These are phyloP conservation scores for Notocelia uddmanniana DNA, from an alignment of 2,888 invertebrate genomes.

Conservation along the genomic window DNA sequence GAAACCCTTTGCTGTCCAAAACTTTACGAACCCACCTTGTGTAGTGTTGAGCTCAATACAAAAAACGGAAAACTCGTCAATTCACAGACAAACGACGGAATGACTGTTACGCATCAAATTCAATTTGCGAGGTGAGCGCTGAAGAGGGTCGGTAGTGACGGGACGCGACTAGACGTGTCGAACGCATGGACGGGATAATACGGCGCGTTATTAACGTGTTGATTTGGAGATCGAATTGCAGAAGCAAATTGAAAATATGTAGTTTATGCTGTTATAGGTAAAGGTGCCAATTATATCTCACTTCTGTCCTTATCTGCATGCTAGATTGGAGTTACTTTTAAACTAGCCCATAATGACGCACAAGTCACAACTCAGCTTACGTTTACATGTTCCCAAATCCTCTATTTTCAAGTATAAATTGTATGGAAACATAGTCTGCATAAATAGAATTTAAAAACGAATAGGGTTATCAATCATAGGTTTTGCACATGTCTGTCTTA, in stretches of 20 bases:
- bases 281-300: not conserved
- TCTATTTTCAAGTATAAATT: too few relatives aligned
- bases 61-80: conserved; percentile 42
- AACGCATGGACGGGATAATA: conserved; percentile 19
- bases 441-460: too few relatives aligned
- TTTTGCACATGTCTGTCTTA: too few relatives aligned
- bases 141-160: conserved; percentile 70
- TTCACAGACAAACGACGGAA: conserved; percentile 69
- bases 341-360: too few relatives aligned
- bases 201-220: conserved; percentile 23
- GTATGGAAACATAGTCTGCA: too few relatives aligned
- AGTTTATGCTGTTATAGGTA: not conserved
- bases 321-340: too few relatives aligned
- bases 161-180: conserved; percentile 23
- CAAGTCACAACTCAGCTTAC: not conserved
- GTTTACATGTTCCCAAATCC: not conserved
- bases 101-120: conserved; percentile 81
- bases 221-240: conserved; percentile 5
- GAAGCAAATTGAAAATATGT: not conserved
- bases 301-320: not conserved
- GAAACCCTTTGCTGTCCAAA: not conserved
- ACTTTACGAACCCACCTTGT: not conserved
- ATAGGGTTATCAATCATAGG: too few relatives aligned
- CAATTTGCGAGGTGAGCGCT: conserved; percentile 81
- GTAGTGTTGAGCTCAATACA: conserved; percentile 20